Evolutionary conservation across 2,113 vertebrate species (phyloP).

Genomic region (Myodes glareolus): DNA sequence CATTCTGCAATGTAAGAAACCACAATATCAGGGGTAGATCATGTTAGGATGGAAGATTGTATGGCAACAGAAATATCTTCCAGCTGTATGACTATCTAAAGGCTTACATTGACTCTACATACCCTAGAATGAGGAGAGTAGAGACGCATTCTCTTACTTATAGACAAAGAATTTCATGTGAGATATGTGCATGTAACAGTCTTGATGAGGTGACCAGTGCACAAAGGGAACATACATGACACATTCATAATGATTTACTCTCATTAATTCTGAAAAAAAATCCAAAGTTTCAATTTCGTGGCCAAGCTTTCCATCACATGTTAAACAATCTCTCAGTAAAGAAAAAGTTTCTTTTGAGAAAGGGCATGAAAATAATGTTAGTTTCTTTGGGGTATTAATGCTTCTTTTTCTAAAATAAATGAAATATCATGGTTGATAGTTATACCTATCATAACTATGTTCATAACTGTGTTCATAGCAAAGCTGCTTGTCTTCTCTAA

Average conservation of each 20-base stretch:
- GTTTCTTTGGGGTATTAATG: not conserved
- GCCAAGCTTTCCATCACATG: not conserved
- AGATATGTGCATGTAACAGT: not conserved
- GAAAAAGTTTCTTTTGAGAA: constrained; percentile 40
- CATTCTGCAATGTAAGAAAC: not conserved
- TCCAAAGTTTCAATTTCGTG: constrained; percentile 54
- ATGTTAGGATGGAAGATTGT: not conserved
- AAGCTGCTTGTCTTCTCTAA: not conserved
- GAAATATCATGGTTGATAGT: not conserved
- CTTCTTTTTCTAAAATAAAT: not conserved
- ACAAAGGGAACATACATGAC: constrained; percentile 39
- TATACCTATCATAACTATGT: too few species aligned
- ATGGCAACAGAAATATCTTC: not conserved
- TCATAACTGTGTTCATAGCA: not conserved
- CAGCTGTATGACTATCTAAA: not conserved
- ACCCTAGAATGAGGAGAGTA: not conserved
- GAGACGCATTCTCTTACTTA: not conserved
- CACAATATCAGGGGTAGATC: not conserved
- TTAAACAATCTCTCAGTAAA: constrained; percentile 41
- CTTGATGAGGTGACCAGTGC: not conserved
- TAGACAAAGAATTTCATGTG: not conserved
- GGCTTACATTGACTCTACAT: not conserved
- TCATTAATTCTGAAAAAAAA: not conserved
- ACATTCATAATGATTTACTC: constrained; percentile 52
- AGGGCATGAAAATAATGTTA: not conserved